Percentiles rank a stretch among this genome's conserved stretches.
phyloP scores from a whole-genome alignment of 2,113 vertebrate genomes.

The Triplophysa rosa region DNA sequence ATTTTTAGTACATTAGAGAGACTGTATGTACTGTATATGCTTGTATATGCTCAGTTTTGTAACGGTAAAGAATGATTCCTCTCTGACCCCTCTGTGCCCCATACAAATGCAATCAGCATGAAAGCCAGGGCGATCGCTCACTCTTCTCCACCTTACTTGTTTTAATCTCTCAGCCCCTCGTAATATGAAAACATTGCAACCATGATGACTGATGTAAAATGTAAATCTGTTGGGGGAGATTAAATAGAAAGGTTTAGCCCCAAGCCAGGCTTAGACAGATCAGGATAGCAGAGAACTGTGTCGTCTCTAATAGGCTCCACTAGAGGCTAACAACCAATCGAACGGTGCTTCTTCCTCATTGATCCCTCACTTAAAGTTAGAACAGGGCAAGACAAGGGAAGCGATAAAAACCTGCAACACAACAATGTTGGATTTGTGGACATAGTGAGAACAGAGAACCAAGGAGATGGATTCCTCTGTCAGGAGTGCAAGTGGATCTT shows the following conservation, averaged over 20 bases:
- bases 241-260: slow-evolving; percentile 68
- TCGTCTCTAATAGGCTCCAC: slow-evolving; percentile 72
- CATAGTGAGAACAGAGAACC: background rate
- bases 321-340: slow-evolving; percentile 59
- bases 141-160: slow-evolving; percentile 18
- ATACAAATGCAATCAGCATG: slow-evolving; percentile 23
- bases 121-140: background rate
- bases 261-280: slow-evolving; percentile 64
- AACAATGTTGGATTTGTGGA: slow-evolving; percentile 16
- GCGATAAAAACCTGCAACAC: slow-evolving; percentile 63
- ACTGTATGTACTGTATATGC: background rate
- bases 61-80: slow-evolving; percentile 13
- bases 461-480: background rate
- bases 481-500: slow-evolving; percentile 14
- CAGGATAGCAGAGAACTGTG: slow-evolving; percentile 60
- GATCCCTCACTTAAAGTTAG: slow-evolving; percentile 67
- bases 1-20: background rate
- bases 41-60: slow-evolving; percentile 4
- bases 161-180: slow-evolving; percentile 40
- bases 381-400: slow-evolving; percentile 63
- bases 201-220: slow-evolving; percentile 65
- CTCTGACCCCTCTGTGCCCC: slow-evolving; percentile 5
- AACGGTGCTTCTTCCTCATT: slow-evolving; percentile 64
- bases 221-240: slow-evolving; percentile 70
- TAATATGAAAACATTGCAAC: slow-evolving; percentile 43